A percentile compares a stretch with the other conserved stretches of the same genome.
phyloP scores from a whole-genome alignment of 2,888 invertebrate genomes.

The Actias luna region DNA sequence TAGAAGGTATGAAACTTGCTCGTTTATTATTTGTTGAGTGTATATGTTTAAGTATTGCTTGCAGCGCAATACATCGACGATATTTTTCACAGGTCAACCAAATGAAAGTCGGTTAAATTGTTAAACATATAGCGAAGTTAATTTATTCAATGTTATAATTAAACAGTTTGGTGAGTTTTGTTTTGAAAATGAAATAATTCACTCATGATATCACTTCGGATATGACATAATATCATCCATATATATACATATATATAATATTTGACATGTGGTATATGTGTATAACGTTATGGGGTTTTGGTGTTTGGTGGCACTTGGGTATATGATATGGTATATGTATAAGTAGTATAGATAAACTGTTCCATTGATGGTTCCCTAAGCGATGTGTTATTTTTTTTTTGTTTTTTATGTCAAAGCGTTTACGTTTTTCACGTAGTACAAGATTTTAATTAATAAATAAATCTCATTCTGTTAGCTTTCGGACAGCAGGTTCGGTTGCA shows the following conservation, averaged over 20 bases:
- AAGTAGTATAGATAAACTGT: neutral
- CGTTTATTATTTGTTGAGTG: neutral
- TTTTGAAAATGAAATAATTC: conserved; percentile 22
- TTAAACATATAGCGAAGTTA: conserved; percentile 52
- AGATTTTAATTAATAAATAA: neutral
- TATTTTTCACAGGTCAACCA: conserved; percentile 68
- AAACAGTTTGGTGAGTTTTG: conserved; percentile 60
- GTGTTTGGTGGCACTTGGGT: neutral
- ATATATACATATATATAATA: no score
- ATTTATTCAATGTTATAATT: conserved; percentile 49
- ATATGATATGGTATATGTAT: neutral
- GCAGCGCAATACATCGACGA: conserved; percentile 5
- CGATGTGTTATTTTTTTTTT: neutral
- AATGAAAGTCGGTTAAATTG: conserved; percentile 69
- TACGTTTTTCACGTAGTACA: neutral
- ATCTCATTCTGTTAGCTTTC: no score
- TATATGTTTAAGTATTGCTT: conserved; percentile 4
- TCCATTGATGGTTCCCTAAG: neutral
- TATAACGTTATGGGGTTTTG: neutral
- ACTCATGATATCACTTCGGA: conserved; percentile 17
- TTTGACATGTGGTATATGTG: conserved; percentile 9
- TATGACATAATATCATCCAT: conserved; percentile 6
- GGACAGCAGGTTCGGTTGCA: no score
- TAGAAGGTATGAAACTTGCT: conserved; percentile 88
- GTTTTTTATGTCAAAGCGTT: neutral